Evolutionary conservation across 1,140 invertebrate genomes (phyloP), one percentile per base, ranked within the genome.

Genomic region (Physella acuta): DNA sequence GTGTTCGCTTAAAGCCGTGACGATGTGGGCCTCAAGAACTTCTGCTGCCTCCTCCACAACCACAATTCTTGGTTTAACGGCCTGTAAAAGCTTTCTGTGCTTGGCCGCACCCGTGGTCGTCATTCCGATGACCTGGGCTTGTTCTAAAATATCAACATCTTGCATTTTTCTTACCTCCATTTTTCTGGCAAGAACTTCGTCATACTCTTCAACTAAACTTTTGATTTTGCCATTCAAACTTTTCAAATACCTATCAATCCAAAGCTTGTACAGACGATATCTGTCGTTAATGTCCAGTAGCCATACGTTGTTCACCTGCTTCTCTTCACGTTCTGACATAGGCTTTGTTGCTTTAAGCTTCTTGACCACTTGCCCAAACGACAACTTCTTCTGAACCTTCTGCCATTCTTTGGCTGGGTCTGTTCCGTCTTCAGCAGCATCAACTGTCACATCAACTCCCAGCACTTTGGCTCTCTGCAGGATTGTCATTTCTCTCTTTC

Each of bases 1-100:
- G n/a, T n/a, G n/a, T n/a, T n/a, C n/a, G n/a, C n/a, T n/a, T n/a
- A n/a, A n/a, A n/a, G n/a, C n/a, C n/a, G n/a, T n/a, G n/a, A n/a
- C n/a, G 28, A 81, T 73, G 51, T 81, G 79, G 0, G 74, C 67
- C 56, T 80, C 79, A 20, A 80, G 72, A 1, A 81, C 78, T 66
- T 81, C 79, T 3, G 80, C 80, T 24, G 80, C 80, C 58, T 81
- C 80, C 63, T 81, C 80, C 0, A 81, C n/a, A n/a, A n/a, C n/a
- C n/a, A n/a, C n/a, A n/a, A n/a, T n/a, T n/a, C n/a, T n/a, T n/a
- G n/a, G n/a, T 28, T 64, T 37, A 16, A 80, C 52, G 26, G 55
- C 52, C 49, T 69, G 72, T 14, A 80, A 52, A 4, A 76, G 36
- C 0, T 24, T 11, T 28, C 71, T 61, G 61, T 77, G 72, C 28